Conservation (phyloP, 2,888 invertebrate genomes). For the Campoletis raptor region DNA sequence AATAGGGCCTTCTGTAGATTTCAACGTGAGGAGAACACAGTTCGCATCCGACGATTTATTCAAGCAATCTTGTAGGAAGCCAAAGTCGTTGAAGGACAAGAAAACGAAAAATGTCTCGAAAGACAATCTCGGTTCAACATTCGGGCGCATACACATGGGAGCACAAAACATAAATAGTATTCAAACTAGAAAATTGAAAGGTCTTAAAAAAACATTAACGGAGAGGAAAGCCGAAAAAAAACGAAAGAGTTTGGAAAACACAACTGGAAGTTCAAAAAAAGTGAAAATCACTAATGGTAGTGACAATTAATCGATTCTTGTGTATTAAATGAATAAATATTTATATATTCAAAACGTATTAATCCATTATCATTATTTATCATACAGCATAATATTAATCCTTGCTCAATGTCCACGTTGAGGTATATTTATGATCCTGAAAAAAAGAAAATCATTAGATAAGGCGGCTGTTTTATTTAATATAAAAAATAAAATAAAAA, state of each 20-base stretch:
- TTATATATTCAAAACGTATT: background rate
- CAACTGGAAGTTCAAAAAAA: conserved; percentile 74
- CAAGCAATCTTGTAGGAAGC: conserved; percentile 92
- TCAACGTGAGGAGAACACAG: conserved; percentile 93
- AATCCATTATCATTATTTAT: background rate
- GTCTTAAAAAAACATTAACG: conserved; percentile 90
- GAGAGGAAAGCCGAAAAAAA: conserved; percentile 88
- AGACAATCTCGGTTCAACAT: conserved; percentile 94
- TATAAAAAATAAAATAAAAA: background rate
- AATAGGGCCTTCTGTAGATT: conserved; percentile 97
- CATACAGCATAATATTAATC: background rate
- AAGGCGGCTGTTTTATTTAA: background rate
- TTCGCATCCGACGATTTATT: conserved; percentile 96
- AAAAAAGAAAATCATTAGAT: conserved; percentile 60
- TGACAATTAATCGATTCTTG: background rate
- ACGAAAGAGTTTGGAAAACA: conserved; percentile 85
- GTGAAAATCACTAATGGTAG: conserved; percentile 57
- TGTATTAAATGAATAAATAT: background rate
- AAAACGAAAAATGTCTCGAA: conserved; percentile 96
- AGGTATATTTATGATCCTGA: conserved; percentile 75
- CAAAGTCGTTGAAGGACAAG: conserved; percentile 91
- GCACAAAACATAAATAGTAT: conserved; percentile 93
- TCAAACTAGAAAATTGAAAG: conserved; percentile 97
- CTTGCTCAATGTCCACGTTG: conserved; percentile 75
- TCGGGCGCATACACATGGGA: conserved; percentile 97